phyloP scores from a whole-genome alignment of 2,113 vertebrate genomes.

The Atractosteus spatula region DNA sequence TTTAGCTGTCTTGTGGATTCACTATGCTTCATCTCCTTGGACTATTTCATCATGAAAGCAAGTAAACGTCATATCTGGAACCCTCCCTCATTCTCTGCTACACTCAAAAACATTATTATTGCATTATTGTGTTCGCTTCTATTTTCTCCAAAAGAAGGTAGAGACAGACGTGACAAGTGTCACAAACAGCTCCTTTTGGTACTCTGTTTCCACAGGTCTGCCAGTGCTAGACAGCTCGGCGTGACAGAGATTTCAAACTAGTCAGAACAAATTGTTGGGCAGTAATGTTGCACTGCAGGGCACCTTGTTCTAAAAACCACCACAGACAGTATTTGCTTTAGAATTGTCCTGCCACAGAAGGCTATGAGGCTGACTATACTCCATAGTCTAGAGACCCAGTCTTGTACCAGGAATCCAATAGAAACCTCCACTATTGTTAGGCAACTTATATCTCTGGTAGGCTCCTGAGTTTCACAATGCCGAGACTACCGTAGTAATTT shows the following conservation, averaged over 20 bases:
- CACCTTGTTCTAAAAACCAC: slow-evolving; percentile 13
- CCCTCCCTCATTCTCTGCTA: too few relatives aligned
- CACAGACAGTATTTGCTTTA: slow-evolving; percentile 25
- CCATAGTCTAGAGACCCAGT: slow-evolving; percentile 5
- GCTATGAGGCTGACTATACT: slow-evolving; percentile 10
- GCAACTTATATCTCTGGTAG: slow-evolving; percentile 30
- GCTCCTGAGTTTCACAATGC: slow-evolving; percentile 48
- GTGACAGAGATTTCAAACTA: not conserved
- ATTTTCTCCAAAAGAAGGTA: slow-evolving; percentile 1
- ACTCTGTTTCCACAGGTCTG: not conserved
- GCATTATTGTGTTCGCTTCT: slow-evolving; percentile 7
- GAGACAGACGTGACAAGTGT: slow-evolving; percentile 9
- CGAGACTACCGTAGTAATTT: slow-evolving; percentile 33
- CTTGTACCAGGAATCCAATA: slow-evolving; percentile 22
- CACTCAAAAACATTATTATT: not conserved
- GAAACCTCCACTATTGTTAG: slow-evolving; percentile 32
- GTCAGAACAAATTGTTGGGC: not conserved
- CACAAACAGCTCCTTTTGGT: slow-evolving; percentile 8
- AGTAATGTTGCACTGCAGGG: not conserved
- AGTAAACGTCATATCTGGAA: too few relatives aligned
- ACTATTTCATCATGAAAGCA: not conserved
- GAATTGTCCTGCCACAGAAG: slow-evolving; percentile 16
- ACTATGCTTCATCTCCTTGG: not conserved
- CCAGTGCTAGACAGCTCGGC: not conserved
- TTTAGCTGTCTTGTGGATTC: not conserved